phyloP scores from a whole-genome alignment of 2,113 vertebrate species.

The Nettapus auritus region DNA sequence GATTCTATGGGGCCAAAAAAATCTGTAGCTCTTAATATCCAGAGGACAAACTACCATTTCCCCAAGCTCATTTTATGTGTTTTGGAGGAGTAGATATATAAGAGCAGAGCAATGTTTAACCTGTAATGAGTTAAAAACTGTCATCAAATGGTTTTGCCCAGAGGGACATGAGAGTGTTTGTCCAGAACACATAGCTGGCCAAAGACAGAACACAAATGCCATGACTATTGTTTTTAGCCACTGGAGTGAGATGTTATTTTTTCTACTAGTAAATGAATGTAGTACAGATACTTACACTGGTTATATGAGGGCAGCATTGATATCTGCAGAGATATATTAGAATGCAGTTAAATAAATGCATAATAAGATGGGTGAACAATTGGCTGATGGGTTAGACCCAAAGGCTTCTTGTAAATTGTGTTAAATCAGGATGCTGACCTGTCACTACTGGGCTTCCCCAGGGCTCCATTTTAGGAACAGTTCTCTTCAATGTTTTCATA shows the following conservation, averaged over 20 bases:
- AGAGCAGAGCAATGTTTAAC: neutral
- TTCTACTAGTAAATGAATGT: accelerated
- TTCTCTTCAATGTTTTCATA: too few species aligned
- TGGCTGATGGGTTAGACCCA: too few species aligned
- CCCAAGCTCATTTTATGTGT: neutral
- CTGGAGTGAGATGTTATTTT: neutral
- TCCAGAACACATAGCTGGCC: neutral
- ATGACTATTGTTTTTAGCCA: neutral
- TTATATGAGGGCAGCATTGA: neutral
- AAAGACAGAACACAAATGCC: neutral
- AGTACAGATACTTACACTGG: neutral
- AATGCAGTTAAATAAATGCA: too few species aligned
- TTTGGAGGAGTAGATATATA: neutral
- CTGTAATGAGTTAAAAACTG: neutral
- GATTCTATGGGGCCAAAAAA: neutral
- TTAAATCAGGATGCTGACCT: too few species aligned
- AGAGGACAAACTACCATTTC: neutral
- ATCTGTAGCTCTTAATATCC: neutral
- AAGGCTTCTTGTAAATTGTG: too few species aligned
- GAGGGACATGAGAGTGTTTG: neutral
- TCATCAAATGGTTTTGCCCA: neutral
- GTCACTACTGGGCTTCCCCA: too few species aligned
- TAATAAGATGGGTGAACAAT: too few species aligned
- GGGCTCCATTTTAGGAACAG: too few species aligned
- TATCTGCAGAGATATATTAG: neutral